Base-by-base conservation (phyloP, 2,888 invertebrate species). In the Chymomyza amoena region DNA sequence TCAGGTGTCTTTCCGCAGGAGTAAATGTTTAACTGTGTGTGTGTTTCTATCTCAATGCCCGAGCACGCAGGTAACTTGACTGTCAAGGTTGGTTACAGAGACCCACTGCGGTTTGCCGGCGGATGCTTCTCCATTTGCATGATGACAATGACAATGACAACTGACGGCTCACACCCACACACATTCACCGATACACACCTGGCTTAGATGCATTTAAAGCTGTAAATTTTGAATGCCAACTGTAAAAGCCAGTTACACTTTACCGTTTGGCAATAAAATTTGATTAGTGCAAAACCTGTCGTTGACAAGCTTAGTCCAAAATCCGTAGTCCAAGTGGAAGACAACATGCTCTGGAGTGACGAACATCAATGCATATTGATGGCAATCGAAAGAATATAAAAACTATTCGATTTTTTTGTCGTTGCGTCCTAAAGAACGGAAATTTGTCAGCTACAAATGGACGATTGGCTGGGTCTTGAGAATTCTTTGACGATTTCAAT, bases 281-380 rank as follows among this genome's bases (percentile, higher is more conserved):
- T 76, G 76, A 77, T 77, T 77, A 68, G 68, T 73, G 65, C 66
- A 64, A 56, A 39, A 60, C 20, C 68, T 70, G 80, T 70, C 77
- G 70, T 64, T 73, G 68, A 66, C 16, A 16, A 18, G 54, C 1
- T 54, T 54, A 9, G 54, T n/a, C 54, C 54, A 13, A 45, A 13
- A 45, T 32, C 32, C 32, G 6, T 32, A 45, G 9, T 36, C 6
- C 36, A 6, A 36, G 39, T 45, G 39, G 32, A 2, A 6, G 6
- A 32, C 1, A 32, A 32, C 32, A 32, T 32, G 32, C 32, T 32
- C 32, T 32, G 32, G 7, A 32, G 9, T 32, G 32, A 6, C 1
- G 1, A 32, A 32, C 32, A 7, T 7, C 32, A 32, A 9, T 7
- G 32, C 32, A 32, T 9, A 9, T 6, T 32, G 4, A 32, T 4